Percentiles rank a stretch among this genome's conserved stretches.
phyloP scores from a whole-genome alignment of 2,797 vertebrate species.

The Salarias fasciatus region DNA sequence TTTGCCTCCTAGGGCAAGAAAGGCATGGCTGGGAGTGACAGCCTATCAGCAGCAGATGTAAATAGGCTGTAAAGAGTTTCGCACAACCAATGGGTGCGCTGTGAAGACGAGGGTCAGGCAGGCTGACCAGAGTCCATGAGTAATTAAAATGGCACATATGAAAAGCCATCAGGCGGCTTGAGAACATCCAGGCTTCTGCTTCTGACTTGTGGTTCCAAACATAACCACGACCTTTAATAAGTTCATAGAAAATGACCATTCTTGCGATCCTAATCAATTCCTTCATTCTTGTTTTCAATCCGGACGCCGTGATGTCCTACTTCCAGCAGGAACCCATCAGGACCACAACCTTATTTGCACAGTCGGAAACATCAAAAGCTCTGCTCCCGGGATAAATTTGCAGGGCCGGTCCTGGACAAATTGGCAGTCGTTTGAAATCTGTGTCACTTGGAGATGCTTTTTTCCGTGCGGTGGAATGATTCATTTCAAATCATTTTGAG shows the following conservation, averaged over 20 bases:
- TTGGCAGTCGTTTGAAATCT: neutral
- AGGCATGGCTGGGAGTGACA: constrained; percentile 48
- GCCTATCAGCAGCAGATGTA: constrained; percentile 65
- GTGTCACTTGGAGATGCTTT: neutral
- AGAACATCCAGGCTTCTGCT: too few species aligned
- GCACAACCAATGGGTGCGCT: constrained; percentile 63
- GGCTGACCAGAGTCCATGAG: constrained; percentile 67
- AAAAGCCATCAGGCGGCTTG: too few species aligned
- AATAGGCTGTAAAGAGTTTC: constrained; percentile 36
- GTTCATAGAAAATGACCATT: too few species aligned
- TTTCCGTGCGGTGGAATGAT: neutral
- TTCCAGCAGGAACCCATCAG: too few species aligned
- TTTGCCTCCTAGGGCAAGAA: constrained; percentile 67
- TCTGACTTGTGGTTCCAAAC: too few species aligned
- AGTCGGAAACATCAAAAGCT: neutral
- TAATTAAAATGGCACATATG: constrained; percentile 24
- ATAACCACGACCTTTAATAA: too few species aligned
- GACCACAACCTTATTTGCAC: too few species aligned
- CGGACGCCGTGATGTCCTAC: too few species aligned
- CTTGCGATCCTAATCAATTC: too few species aligned
- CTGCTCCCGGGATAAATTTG: neutral
- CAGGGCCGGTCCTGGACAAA: neutral
- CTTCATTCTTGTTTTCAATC: too few species aligned
- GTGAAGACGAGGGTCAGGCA: constrained; percentile 74
- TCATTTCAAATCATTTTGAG: neutral